A percentile compares a stretch with the other conserved stretches of the same genome.
Conservation (phyloP, 1,140 invertebrate species). For the Bombus haemorrhoidalis region DNA sequence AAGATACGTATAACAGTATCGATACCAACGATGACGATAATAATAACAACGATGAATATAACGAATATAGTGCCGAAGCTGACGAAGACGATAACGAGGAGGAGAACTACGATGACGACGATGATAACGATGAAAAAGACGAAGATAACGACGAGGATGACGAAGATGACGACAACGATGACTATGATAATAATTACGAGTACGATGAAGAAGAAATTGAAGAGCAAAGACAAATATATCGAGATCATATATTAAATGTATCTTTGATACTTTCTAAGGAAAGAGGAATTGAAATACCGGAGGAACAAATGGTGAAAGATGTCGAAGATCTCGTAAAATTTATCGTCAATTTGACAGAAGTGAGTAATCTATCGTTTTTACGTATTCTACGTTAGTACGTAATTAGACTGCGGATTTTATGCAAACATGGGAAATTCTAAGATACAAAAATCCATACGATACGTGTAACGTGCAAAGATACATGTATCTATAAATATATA, state of each 20-base stretch:
- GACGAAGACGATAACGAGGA: background rate
- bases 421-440: background rate
- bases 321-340: slow-evolving; percentile 43
- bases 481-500: too few relatives aligned
- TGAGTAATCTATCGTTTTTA: background rate
- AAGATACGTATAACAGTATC: background rate
- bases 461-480: too few relatives aligned
- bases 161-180: background rate
- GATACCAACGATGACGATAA: background rate
- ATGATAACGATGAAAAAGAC: background rate
- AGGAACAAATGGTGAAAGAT: slow-evolving; percentile 20
- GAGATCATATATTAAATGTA: slow-evolving; percentile 20
- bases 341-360: slow-evolving; percentile 17
- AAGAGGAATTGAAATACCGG: slow-evolving; percentile 19
- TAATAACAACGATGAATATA: background rate
- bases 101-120: background rate
- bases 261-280: slow-evolving; percentile 18
- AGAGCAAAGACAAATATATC: background rate
- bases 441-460: background rate
- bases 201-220: background rate
- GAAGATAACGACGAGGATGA: background rate
- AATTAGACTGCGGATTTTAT: too few relatives aligned
- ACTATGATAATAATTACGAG: background rate
- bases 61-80: background rate
- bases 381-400: too few relatives aligned